Evolutionary conservation across 2,797 vertebrate species (phyloP), one percentile per base, ranked within the genome.

Genomic region (Melanotaenia boesemani): DNA sequence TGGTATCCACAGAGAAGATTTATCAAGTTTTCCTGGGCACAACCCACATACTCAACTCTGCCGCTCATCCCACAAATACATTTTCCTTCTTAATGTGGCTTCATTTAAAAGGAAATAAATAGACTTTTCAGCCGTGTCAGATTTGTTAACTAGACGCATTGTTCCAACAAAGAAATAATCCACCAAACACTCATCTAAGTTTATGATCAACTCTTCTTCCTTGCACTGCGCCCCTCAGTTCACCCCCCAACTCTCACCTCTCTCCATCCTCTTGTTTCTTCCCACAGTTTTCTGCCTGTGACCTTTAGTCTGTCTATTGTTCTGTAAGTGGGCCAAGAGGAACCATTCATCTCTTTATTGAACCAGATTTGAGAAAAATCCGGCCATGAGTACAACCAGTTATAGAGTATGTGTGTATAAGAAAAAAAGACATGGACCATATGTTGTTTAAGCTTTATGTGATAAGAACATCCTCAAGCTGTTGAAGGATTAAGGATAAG

Each of bases 181-280:
- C 16, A 46, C 5, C 6, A 46, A 20, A 46, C 18, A 46, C 18
- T 18, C 12, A 2, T 41, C 2, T 15, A 15, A 16, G 39, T 41
- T 46, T 6, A 46, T 46, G 44, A 20, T 37, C 36, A 37, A 5
- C 5, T 63, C 46, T 37, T 22, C 59, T 10, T 37, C 34, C 28
- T 18, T 62, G 3, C 44, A 28, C 24, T 46, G 4, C 30, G 24
- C 5, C 22, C 34, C 32, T 11, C 4, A 61, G 3, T 54, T 54
- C 50, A 41, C 28, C 44, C 44, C 50, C 57, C 36, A n/a, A 34
- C 46, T 54, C 46, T 60, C 30, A 10, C 57, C 69, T 76, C 79
- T 90, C 88, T 85, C 90, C 89, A 85, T 92, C 74, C 90, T 88
- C 93, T 70, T 39, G 44, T 20, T 46, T 76, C 81, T 88, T 85